Evolutionary conservation across 2,797 vertebrate species (phyloP), one percentile per base, ranked within the genome.

Genomic region (Hipposideros larvatus): DNA sequence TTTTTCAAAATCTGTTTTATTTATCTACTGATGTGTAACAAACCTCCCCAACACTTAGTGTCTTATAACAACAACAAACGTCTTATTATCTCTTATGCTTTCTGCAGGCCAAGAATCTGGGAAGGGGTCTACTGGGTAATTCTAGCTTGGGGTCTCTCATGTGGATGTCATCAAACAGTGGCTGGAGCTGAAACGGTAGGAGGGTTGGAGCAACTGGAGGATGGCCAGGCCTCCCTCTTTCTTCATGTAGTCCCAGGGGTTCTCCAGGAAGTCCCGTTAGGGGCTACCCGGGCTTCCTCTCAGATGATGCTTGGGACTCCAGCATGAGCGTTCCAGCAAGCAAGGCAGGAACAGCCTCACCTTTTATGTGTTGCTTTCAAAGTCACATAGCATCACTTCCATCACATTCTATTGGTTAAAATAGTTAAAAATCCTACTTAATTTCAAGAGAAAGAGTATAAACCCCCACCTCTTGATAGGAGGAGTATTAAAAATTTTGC

Each of bases 1-100:
- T 37, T 37, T 37, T 37, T 37, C 37, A 37, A 22, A 31, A 48
- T 8, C 18, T 21, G 19, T 34, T 37, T 59, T 14, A 46, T 57
- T 70, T 65, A 89, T 70, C 53, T 92, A 78, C 57, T 70, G 90
- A 63, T 46, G 14, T 37, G 21, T 31, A 88, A 34, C 63, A 86
- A 82, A 86, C 34, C 24, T 74, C 74, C n/a, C 41, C 7, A 59
- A 75, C 21, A 61, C 10, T 18, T 74, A 4, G 11, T 34, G 9
- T 74, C 65, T 75, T 57, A 48, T 79, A 86, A 85, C 37, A 90
- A 73, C 15, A 68, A 48, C 13, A 78, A 86, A 66, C 3, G 11
- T 63, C 75, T 59, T 51, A 11, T 78, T 77, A 46, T 91, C 24
- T 41, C 34, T 80, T n/a, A 48, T 24, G 18, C 31, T 59, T 85